Percentiles rank a stretch among this genome's conserved stretches.
These are phyloP conservation scores for Apostichopus japonicus DNA, from an alignment of 35 echinoderm and acorn worm genomes.

Conservation along the genomic window DNA sequence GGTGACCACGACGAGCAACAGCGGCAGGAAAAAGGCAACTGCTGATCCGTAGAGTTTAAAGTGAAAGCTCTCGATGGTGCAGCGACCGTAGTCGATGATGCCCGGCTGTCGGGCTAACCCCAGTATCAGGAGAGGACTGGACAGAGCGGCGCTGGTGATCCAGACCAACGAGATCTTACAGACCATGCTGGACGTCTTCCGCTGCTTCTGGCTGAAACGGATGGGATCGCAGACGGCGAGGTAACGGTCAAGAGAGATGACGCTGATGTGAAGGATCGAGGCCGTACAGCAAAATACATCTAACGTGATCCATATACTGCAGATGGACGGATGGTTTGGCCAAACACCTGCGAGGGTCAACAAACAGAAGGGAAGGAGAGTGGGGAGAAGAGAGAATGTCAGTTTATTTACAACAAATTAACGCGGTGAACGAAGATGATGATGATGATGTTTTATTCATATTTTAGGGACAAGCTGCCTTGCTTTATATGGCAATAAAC, in stretches of 20 bases:
- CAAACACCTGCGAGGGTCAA: constrained; percentile 66
- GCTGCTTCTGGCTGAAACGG: constrained; percentile 18
- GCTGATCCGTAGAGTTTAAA: constrained; percentile 87
- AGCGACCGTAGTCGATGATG: constrained; percentile 58
- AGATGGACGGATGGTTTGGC: constrained; percentile 61
- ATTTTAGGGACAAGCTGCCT: no score
- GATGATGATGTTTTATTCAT: no score
- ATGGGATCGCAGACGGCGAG: constrained; percentile 80
- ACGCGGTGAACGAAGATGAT: no score
- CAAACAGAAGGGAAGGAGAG: not conserved
- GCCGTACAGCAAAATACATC: constrained; percentile 91
- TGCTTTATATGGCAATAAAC: not conserved
- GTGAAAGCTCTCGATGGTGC: constrained; percentile 63
- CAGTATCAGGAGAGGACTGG: constrained; percentile 73
- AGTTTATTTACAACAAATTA: no score
- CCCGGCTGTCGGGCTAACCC: constrained; percentile 45
- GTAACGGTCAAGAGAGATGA: constrained; percentile 79
- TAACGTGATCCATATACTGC: constrained; percentile 71
- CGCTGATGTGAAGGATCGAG: constrained; percentile 90
- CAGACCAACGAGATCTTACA: constrained; percentile 77
- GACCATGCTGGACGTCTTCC: constrained; percentile 35
- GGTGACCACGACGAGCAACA: constrained; percentile 68
- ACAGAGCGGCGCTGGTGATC: constrained; percentile 64
- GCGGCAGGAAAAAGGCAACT: constrained; percentile 79
- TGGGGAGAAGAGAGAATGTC: not conserved